Evolutionary conservation across 2,113 vertebrate genomes (phyloP).

Genomic region (Aix galericulata): DNA sequence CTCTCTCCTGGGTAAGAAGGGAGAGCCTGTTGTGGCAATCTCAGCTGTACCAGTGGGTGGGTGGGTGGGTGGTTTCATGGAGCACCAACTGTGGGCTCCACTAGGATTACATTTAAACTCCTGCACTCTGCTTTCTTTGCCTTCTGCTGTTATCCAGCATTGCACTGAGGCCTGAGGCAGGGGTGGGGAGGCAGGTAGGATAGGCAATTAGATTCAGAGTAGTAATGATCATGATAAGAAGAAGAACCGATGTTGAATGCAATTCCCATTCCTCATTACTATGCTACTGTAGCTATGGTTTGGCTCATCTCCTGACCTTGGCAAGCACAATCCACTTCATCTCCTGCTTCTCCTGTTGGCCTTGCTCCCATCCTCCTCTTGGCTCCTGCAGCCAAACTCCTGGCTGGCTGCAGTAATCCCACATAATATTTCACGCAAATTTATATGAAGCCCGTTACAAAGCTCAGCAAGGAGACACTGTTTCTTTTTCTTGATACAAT

Average conservation of each 20-base stretch:
- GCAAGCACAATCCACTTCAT: slow-evolving; percentile 60
- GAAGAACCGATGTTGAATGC: not conserved
- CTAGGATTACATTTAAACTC: not conserved
- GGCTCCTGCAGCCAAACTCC: slow-evolving; percentile 61
- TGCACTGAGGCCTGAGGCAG: not conserved
- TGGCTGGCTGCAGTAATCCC: slow-evolving; percentile 74
- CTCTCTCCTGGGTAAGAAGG: not conserved
- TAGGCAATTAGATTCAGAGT: not conserved
- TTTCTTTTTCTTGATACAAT: slow-evolving; percentile 76
- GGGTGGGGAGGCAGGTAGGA: not conserved
- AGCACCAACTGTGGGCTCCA: not conserved
- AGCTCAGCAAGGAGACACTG: slow-evolving; percentile 71
- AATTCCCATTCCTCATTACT: slow-evolving; percentile 47
- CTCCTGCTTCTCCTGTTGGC: slow-evolving; percentile 77
- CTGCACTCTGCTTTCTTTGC: not conserved
- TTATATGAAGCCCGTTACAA: slow-evolving; percentile 74
- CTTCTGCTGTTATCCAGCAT: not conserved
- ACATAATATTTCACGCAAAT: slow-evolving; percentile 80
- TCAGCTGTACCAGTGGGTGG: not conserved
- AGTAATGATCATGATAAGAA: not conserved
- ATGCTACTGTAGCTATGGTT: slow-evolving; percentile 60
- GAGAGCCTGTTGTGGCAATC: not conserved
- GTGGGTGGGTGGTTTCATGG: not conserved
- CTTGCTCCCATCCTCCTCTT: slow-evolving; percentile 58
- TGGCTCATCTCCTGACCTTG: slow-evolving; percentile 71